phyloP scores from a whole-genome alignment of 2,113 vertebrate genomes.

The Mungos mungo region DNA sequence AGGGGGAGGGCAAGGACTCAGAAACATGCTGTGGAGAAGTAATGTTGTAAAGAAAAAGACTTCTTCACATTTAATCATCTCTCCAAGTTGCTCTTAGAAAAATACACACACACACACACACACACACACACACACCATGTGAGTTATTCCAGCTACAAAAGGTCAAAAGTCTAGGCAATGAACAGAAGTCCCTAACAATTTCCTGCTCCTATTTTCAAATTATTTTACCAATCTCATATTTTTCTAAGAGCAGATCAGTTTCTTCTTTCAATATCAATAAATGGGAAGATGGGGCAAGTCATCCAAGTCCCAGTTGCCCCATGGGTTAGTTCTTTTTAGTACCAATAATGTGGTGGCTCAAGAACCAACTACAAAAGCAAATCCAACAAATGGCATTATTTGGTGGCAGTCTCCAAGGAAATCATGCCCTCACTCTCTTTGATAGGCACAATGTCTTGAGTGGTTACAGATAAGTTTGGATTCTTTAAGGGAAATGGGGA shows the following conservation, averaged over 20 bases:
- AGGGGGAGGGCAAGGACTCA: neutral
- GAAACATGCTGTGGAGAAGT: neutral
- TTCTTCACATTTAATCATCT: neutral
- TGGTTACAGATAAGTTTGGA: neutral
- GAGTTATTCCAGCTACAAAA: neutral
- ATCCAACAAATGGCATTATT: neutral
- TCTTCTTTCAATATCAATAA: neutral
- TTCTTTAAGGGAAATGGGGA: neutral
- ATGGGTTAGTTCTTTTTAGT: neutral
- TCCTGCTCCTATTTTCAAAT: neutral
- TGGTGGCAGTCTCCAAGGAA: neutral
- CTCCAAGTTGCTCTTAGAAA: neutral
- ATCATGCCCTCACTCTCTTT: neutral
- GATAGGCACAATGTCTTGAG: neutral
- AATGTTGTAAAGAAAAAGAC: neutral
- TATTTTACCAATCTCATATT: neutral
- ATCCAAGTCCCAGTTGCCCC: neutral
- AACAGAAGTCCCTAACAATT: neutral
- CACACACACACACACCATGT: neutral
- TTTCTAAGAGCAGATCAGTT: neutral
- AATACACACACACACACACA: neutral
- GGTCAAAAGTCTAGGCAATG: neutral
- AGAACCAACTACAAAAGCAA: neutral
- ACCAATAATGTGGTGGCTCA: neutral
- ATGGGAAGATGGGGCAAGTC: neutral